phyloP scores from a whole-genome alignment of 2,888 invertebrate species.

The Watsonalla cultraria region DNA sequence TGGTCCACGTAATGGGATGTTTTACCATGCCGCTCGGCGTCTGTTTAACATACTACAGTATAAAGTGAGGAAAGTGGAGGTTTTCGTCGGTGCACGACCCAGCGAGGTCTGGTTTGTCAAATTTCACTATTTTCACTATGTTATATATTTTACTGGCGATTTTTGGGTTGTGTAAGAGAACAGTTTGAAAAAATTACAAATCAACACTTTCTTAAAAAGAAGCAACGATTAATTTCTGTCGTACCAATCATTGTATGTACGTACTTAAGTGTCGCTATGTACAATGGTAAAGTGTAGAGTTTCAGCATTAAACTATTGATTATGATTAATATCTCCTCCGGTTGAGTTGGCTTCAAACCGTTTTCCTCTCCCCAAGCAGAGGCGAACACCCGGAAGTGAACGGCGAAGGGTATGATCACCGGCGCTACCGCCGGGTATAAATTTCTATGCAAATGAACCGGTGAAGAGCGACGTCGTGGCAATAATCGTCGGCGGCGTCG shows the following conservation, averaged over 20 bases:
- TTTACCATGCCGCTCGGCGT: constrained; percentile 22
- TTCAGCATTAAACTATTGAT: not conserved
- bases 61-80: constrained; percentile 10
- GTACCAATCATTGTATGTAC: no score
- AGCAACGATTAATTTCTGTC: no score
- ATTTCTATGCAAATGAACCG: constrained; percentile 70
- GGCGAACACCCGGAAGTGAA: constrained; percentile 30
- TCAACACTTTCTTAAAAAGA: no score
- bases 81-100: constrained; percentile 6
- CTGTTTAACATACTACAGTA: constrained; percentile 18
- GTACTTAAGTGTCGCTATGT: no score
- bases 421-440: constrained; percentile 45
- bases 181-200: no score
- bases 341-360: constrained; percentile 3
- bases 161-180: no score
- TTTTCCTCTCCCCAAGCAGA: constrained; percentile 22
- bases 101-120: not conserved
- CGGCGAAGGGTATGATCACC: constrained; percentile 43
- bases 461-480: constrained; percentile 51
- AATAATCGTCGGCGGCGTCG: constrained; percentile 58
- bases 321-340: not conserved
- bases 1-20: constrained; percentile 31
- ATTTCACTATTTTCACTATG: not conserved
- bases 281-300: no score
- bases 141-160: no score